Conservation (phyloP, 1,140 invertebrate genomes). For the Nilaparvata lugens region DNA sequence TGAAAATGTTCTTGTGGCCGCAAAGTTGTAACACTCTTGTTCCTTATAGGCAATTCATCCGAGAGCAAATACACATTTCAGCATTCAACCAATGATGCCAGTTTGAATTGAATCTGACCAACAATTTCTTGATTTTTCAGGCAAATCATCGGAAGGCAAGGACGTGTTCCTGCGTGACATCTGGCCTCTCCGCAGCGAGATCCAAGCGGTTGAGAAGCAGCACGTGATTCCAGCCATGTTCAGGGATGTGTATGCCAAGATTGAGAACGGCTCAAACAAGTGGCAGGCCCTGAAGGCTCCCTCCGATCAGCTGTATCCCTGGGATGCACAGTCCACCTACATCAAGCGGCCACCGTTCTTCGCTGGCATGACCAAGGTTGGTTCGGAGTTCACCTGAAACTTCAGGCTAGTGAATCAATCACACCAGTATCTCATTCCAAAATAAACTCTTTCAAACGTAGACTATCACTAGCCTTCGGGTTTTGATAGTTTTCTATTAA, state of each 20-base stretch:
- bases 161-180: conserved; percentile 83
- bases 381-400: conserved; percentile 3
- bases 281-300: conserved; percentile 82
- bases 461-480: too few relatives aligned
- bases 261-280: conserved; percentile 70
- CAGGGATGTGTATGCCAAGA: conserved; percentile 85
- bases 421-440: too few relatives aligned
- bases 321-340: conserved; percentile 87
- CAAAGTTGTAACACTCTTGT: too few relatives aligned
- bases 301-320: conserved; percentile 78
- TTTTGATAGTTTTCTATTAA: too few relatives aligned
- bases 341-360: conserved; percentile 98
- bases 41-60: too few relatives aligned
- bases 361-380: conserved; percentile 65
- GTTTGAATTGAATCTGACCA: too few relatives aligned
- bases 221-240: conserved; percentile 97
- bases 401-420: too few relatives aligned
- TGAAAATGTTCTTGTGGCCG: too few relatives aligned
- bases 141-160: conserved; percentile 55
- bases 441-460: too few relatives aligned
- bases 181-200: conserved; percentile 88
- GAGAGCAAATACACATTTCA: too few relatives aligned
- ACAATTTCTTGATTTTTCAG: conserved; percentile 36
- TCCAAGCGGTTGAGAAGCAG: conserved; percentile 80
- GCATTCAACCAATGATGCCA: too few relatives aligned